These are phyloP conservation scores for Nerophis lumbriciformis DNA, from an alignment of 2,113 vertebrate species.

Conservation along the genomic window DNA sequence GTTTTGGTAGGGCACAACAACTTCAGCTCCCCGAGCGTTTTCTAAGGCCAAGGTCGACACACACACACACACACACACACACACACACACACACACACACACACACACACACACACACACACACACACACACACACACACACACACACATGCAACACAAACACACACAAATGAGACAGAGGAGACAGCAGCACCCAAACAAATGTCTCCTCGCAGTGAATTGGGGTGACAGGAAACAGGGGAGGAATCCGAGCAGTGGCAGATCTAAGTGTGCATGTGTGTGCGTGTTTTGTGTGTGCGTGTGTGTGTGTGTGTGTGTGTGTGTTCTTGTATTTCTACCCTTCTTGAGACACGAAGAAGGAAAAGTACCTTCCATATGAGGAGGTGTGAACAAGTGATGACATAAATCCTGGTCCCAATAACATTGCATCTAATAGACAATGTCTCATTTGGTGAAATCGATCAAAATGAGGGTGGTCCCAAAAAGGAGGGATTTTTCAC, in stretches of 20 bases:
- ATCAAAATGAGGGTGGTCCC: too few species aligned
- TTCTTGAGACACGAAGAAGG: too few species aligned
- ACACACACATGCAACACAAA: neutral
- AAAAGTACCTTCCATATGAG: too few species aligned
- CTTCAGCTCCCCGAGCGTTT: neutral
- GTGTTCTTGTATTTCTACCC: too few species aligned
- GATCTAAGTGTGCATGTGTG: slow-evolving; percentile 21
- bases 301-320: slow-evolving; percentile 12
- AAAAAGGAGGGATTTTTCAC: too few species aligned
- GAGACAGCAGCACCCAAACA: slow-evolving; percentile 62
- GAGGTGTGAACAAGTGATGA: too few species aligned
- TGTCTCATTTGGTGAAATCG: too few species aligned
- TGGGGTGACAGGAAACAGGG: slow-evolving; percentile 44
- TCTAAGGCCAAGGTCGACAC: too few species aligned
- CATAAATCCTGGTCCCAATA: too few species aligned
- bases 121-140: neutral
- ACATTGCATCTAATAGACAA: too few species aligned
- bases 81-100: slow-evolving; percentile 11
- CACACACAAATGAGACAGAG: slow-evolving; percentile 32
- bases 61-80: slow-evolving; percentile 2
- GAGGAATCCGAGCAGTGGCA: slow-evolving; percentile 20
- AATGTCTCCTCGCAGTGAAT: slow-evolving; percentile 39
- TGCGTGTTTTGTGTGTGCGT: slow-evolving; percentile 7
- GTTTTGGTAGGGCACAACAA: neutral
- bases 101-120: slow-evolving; percentile 1